Evolutionary conservation across 30 jellyfish, hydroid and myxozoan species (phyloP), one percentile per base, ranked within the genome.

Genomic region (Turritopsis dohrnii): DNA sequence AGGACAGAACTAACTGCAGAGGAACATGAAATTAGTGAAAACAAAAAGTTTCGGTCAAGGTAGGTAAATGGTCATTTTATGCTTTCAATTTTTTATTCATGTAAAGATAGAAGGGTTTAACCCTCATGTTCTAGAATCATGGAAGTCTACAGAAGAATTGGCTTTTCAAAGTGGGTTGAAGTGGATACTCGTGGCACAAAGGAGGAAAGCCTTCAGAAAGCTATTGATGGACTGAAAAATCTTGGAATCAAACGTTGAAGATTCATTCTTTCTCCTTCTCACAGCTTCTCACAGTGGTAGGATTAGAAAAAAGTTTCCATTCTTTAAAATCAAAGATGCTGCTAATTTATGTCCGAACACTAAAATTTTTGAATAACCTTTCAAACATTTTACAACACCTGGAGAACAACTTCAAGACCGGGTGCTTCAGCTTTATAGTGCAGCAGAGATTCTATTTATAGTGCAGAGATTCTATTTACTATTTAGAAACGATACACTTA

Each of bases 151-250:
- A 30, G 89, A 25, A 65, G 85, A 82, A 82, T 82, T 25, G 85
- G 85, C 23, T 66, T 9, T 23, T 30, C 52, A 17, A 71, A 71
- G 20, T 82, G 89, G 89, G 72, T 82, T 1, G 89, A 82, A 54
- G 85, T 82, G 21, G 89, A 82, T 29, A 82, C 89, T 65, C 41
- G 86, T 60, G 89, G 89, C 28, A 65, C 89, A 16, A 21, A 65
- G 41, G 75, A 82, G 71, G 89, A 82, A 29, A 82, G 89, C 29
- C 53, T 82, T 21, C 74, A 82, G 16, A 82, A 82, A 82, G 89
- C 85, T 16, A 71, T 82, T 24, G 26, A 28, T 3, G 89, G 86
- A 20, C 85, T 82, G 23, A 21, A 29, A 65, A 30, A 66, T 21
- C 28, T 65, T 71, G 53, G 60, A 28, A 20, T 53, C 31, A 26